A percentile compares a stretch with the other conserved stretches of the same genome.
phyloP scores from a whole-genome alignment of 2,113 vertebrate species.

The Percina caprodes region DNA sequence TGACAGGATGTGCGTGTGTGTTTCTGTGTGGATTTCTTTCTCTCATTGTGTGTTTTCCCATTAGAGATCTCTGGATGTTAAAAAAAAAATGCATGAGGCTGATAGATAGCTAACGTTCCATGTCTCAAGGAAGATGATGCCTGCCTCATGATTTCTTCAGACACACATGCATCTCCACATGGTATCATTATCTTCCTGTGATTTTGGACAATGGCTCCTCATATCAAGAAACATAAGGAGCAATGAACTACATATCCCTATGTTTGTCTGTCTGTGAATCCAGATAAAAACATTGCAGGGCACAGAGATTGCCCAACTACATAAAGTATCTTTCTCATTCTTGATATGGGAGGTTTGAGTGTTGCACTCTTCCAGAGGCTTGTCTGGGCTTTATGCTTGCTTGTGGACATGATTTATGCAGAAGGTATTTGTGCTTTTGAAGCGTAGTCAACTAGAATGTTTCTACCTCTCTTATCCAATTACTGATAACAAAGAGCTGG shows the following conservation, averaged over 20 bases:
- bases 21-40: neutral
- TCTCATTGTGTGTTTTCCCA: neutral
- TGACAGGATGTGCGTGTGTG: neutral
- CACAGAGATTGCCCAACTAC: constrained; percentile 29
- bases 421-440: constrained; percentile 29
- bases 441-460: constrained; percentile 20
- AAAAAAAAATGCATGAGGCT: constrained; percentile 14
- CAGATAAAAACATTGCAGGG: constrained; percentile 12
- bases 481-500: neutral
- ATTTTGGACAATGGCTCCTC: constrained; percentile 45
- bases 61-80: constrained; percentile 1
- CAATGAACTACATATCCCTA: constrained; percentile 43
- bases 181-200: constrained; percentile 33
- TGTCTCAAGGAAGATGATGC: constrained; percentile 27
- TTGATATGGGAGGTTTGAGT: constrained; percentile 32
- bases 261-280: neutral
- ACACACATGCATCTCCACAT: constrained; percentile 5
- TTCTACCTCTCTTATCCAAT: constrained; percentile 8
- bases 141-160: constrained; percentile 34
- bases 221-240: constrained; percentile 36
- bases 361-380: constrained; percentile 20
- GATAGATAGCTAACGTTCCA: constrained; percentile 20
- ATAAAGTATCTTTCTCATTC: constrained; percentile 57
- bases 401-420: constrained; percentile 14
- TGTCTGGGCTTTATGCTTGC: constrained; percentile 43